A percentile compares a stretch with the other conserved stretches of the same genome.
Conservation (phyloP, 2,113 vertebrate genomes). For the Orthonyx spaldingii region DNA sequence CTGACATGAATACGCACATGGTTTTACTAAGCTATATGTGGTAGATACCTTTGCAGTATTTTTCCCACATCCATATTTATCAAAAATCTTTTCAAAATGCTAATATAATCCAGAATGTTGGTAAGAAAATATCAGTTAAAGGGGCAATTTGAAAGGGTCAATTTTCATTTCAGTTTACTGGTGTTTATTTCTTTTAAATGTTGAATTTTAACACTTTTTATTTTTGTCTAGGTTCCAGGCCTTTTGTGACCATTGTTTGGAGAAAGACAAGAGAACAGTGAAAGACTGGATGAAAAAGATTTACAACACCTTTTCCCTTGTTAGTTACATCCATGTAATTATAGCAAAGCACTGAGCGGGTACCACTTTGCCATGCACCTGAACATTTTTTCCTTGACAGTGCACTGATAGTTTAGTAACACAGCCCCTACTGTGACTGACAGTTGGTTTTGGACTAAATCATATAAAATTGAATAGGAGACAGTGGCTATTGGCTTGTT, state of each 20-base stretch:
- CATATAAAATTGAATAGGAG: not conserved
- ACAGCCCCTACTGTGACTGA: constrained; percentile 23
- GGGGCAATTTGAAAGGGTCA: not conserved
- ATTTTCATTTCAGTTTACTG: not conserved
- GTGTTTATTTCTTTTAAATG: not conserved
- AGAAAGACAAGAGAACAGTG: not conserved
- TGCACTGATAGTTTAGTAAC: constrained; percentile 25
- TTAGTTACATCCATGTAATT: constrained; percentile 17
- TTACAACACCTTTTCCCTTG: not conserved
- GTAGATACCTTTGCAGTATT: not conserved
- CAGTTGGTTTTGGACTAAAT: constrained; percentile 27
- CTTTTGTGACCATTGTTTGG: not conserved
- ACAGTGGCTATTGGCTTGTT: not conserved
- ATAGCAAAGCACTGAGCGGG: not conserved
- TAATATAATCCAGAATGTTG: not conserved
- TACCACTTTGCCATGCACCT: constrained; percentile 28
- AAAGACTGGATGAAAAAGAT: not conserved
- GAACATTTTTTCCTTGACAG: constrained; percentile 38
- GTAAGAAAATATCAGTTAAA: not conserved
- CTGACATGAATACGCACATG: not conserved
- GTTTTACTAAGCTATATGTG: not conserved
- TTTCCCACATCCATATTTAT: constrained; percentile 21
- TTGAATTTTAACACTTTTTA: not conserved
- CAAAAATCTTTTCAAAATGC: constrained; percentile 13
- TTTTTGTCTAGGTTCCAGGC: not conserved